Percentiles rank a stretch among this genome's conserved stretches.
These are phyloP conservation scores for Schizaphis graminum DNA, from an alignment of 2,888 invertebrate genomes.

Conservation along the genomic window DNA sequence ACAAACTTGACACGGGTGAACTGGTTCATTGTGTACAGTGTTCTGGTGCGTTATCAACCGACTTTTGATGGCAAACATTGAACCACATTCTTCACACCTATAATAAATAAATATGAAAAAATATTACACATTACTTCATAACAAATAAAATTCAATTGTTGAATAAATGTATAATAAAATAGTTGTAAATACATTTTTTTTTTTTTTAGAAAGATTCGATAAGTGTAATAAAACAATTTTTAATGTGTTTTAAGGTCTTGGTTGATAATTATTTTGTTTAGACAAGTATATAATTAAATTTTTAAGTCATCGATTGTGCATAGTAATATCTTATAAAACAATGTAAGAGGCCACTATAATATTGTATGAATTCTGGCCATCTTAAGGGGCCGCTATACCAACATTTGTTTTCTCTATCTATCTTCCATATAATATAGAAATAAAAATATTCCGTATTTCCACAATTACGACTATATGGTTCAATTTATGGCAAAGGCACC, in stretches of 20 bases:
- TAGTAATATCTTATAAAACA: background rate
- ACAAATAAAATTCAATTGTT: background rate
- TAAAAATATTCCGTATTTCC: no score
- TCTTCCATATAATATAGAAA: no score
- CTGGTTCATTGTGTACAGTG: slow-evolving; percentile 51
- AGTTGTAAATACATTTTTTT: background rate
- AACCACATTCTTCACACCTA: slow-evolving; percentile 64
- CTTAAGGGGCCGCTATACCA: no score
- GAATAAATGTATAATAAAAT: background rate
- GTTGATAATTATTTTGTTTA: background rate
- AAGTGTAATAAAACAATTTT: background rate
- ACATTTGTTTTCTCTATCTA: no score
- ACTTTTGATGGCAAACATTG: slow-evolving; percentile 59
- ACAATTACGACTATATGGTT: no score
- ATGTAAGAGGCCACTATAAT: background rate
- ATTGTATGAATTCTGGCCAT: background rate
- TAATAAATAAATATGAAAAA: background rate
- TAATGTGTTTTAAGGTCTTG: background rate
- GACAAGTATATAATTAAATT: background rate
- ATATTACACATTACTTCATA: background rate
- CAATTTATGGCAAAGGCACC: no score
- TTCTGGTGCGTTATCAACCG: slow-evolving; percentile 43
- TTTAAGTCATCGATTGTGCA: background rate
- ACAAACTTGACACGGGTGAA: slow-evolving; percentile 44
- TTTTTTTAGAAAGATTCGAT: background rate